These are phyloP conservation scores for Ceratosolen fusciceps DNA, from an alignment of 1,140 invertebrate genomes.

Conservation along the genomic window DNA sequence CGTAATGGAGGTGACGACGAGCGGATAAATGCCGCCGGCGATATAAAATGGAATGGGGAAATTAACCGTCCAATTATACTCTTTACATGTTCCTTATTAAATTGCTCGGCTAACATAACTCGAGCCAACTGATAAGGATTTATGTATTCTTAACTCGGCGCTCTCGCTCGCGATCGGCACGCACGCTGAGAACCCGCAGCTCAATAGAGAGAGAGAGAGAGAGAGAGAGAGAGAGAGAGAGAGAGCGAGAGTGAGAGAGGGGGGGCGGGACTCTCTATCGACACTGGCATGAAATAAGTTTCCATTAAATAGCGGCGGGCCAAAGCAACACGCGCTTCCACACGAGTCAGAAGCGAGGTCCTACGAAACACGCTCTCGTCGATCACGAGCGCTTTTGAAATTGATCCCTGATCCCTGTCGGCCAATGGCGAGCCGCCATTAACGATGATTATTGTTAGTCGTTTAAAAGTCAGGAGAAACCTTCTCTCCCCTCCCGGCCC, in stretches of 20 bases:
- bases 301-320: neutral
- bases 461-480: neutral
- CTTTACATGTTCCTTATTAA: neutral
- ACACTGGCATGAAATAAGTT: neutral
- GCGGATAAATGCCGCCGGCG: neutral
- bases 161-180: neutral
- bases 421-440: neutral
- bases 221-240: neutral
- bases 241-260: neutral
- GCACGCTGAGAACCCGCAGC: no score
- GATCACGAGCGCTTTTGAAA: neutral
- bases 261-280: no score
- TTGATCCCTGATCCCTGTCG: neutral
- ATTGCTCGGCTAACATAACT: neutral
- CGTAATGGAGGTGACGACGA: neutral
- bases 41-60: neutral
- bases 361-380: neutral
- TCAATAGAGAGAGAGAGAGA: neutral
- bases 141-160: neutral
- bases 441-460: neutral
- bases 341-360: neutral
- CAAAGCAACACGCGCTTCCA: neutral
- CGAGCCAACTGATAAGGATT: neutral
- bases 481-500: neutral
- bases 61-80: conserved; percentile 2